Conservation (phyloP, 2,797 vertebrate species). For the Erpetoichthys calabaricus region DNA sequence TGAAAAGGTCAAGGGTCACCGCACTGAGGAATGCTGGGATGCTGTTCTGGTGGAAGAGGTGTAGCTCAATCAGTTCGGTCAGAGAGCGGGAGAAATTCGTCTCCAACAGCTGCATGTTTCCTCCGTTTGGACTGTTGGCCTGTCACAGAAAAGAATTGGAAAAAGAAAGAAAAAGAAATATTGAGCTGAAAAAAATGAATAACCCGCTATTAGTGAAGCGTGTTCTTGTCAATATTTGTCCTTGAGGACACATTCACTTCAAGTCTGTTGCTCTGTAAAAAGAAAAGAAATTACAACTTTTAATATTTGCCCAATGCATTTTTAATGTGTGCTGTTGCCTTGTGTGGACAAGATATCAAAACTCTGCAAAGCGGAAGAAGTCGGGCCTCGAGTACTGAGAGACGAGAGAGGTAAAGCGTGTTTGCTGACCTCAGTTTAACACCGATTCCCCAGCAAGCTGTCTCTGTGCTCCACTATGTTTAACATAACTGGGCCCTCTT, state of each 20-base stretch:
- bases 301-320: not conserved
- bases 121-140: conserved; percentile 38
- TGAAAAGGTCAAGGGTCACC: conserved; percentile 80
- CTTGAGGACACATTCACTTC: too few relatives aligned
- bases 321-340: not conserved
- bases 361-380: too few relatives aligned
- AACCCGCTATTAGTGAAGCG: not conserved
- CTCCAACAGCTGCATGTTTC: conserved; percentile 63
- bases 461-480: too few relatives aligned
- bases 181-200: conserved; percentile 3
- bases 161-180: accelerated
- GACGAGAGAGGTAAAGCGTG: too few relatives aligned
- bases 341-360: too few relatives aligned
- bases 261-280: too few relatives aligned
- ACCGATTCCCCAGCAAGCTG: too few relatives aligned
- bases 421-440: too few relatives aligned
- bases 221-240: too few relatives aligned
- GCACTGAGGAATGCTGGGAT: conserved; percentile 74
- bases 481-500: too few relatives aligned
- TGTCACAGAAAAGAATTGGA: conserved; percentile 13
- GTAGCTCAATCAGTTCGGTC: conserved; percentile 68
- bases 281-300: not conserved
- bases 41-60: conserved; percentile 83
- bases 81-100: conserved; percentile 74
- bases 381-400: too few relatives aligned